Percentiles rank a stretch among this genome's conserved stretches.
Conservation (phyloP, 2,888 invertebrate species). For the Cosmia trapezina region DNA sequence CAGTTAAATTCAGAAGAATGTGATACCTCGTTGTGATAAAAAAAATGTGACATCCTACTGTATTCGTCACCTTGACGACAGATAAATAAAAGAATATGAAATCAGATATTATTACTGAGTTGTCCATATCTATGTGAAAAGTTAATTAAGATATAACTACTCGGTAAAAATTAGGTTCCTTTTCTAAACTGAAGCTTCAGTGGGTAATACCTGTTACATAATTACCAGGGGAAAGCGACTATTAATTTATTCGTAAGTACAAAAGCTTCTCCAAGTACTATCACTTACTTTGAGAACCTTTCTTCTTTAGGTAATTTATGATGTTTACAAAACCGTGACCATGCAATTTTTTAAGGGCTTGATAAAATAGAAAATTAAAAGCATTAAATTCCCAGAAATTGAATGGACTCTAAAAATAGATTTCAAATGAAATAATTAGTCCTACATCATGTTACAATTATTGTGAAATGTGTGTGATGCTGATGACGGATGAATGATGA, state of each 20-base stretch:
- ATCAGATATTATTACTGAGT: too few relatives aligned
- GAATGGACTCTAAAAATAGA: background rate
- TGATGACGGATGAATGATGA: background rate
- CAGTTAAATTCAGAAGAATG: background rate
- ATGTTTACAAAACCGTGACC: conserved; percentile 16
- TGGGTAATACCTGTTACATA: background rate
- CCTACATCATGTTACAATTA: background rate
- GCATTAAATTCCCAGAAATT: background rate
- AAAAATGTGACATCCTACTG: background rate
- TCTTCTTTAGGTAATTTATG: conserved; percentile 9
- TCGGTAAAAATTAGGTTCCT: background rate
- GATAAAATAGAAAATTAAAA: conserved; percentile 7
- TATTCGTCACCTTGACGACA: background rate
- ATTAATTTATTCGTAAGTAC: conserved; percentile 17
- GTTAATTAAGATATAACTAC: too few relatives aligned
- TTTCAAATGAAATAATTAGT: background rate
- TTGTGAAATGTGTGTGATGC: background rate
- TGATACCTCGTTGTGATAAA: background rate
- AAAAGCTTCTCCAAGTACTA: conserved; percentile 13
- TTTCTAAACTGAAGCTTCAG: background rate
- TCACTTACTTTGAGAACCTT: conserved; percentile 6
- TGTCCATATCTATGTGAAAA: background rate
- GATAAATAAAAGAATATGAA: too few relatives aligned
- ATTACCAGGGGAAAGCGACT: background rate
- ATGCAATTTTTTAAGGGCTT: conserved; percentile 26